These are phyloP conservation scores for Phocoena sinus DNA, from an alignment of 2,113 vertebrate species.

Conservation along the genomic window DNA sequence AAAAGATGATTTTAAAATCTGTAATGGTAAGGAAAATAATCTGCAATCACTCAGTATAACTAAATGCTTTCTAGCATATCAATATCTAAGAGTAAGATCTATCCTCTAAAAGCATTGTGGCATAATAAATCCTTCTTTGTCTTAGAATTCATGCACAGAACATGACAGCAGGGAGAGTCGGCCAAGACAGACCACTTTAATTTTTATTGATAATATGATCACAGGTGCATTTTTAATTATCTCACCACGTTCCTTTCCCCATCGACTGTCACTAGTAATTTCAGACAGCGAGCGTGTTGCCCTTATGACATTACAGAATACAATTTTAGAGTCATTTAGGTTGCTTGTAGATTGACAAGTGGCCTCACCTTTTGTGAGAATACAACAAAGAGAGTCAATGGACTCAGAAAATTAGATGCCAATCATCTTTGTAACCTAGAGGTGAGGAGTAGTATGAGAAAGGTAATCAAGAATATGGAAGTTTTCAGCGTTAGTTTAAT, in stretches of 20 bases:
- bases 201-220: constrained; percentile 79
- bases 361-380: background rate
- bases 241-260: constrained; percentile 58
- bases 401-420: constrained; percentile 43
- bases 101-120: constrained; percentile 51
- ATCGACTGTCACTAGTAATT: constrained; percentile 77
- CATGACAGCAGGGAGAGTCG: constrained; percentile 63
- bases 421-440: background rate
- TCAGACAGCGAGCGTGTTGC: constrained; percentile 55
- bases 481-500: background rate
- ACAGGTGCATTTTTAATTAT: constrained; percentile 79
- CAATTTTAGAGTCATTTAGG: constrained; percentile 31
- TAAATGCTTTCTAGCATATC: constrained; percentile 56
- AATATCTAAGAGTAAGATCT: background rate
- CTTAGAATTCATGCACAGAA: constrained; percentile 54
- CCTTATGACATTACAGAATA: constrained; percentile 60
- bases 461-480: background rate
- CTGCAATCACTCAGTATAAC: constrained; percentile 44
- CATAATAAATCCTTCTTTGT: constrained; percentile 63
- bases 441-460: background rate
- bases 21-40: constrained; percentile 36
- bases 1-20: constrained; percentile 29
- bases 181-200: constrained; percentile 70
- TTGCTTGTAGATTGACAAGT: constrained; percentile 36
- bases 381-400: background rate